Evolutionary conservation across 2,797 vertebrate genomes (phyloP).

Genomic region (Forpus xanthops): DNA sequence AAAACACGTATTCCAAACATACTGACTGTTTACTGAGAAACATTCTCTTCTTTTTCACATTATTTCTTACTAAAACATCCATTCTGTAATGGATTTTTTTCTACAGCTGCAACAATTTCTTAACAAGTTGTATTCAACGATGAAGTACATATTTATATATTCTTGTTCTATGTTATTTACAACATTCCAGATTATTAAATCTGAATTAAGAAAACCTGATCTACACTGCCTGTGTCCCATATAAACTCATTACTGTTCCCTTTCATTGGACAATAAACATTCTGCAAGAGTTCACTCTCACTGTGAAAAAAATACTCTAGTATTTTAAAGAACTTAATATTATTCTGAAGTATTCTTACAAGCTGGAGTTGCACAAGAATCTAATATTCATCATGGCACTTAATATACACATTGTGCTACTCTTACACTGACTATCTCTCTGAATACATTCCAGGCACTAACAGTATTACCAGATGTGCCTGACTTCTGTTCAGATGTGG

Average conservation of each 20-base stretch:
- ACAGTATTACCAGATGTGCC: not conserved
- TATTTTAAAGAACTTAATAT: not conserved
- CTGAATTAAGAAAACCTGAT: not conserved
- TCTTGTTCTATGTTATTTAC: not conserved
- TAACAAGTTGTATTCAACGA: not conserved
- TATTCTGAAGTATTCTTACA: not conserved
- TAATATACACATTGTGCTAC: not conserved
- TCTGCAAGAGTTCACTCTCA: not conserved
- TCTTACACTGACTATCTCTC: not conserved
- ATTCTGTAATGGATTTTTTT: conserved; percentile 3
- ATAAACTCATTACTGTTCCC: not conserved
- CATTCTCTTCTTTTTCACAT: not conserved
- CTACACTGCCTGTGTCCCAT: not conserved
- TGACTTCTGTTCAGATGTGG: not conserved
- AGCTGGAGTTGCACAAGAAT: not conserved
- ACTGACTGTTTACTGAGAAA: not conserved
- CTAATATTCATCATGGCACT: not conserved
- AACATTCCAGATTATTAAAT: not conserved
- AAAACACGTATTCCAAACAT: not conserved
- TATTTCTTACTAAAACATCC: conserved; percentile 20
- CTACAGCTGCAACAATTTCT: not conserved
- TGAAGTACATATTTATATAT: not conserved
- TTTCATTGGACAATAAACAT: not conserved
- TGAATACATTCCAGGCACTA: not conserved
- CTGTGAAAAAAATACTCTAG: not conserved